phyloP scores from a whole-genome alignment of 2,888 invertebrate genomes.

The Cheilosia vulpina region DNA sequence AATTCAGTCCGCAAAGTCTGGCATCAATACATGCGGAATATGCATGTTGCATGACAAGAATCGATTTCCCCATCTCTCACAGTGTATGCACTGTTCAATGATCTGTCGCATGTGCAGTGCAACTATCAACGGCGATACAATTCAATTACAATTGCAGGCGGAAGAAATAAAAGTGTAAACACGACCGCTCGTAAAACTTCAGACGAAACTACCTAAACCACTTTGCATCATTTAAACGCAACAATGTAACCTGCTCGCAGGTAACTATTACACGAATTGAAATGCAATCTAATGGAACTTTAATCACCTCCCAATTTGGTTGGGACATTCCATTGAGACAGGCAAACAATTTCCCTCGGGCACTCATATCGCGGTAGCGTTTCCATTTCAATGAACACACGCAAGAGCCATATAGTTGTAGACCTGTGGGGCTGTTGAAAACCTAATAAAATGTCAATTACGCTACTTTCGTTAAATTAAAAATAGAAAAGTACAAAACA shows the following conservation, averaged over 20 bases:
- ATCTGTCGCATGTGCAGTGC: too few species aligned
- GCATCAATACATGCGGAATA: too few species aligned
- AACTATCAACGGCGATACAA: too few species aligned
- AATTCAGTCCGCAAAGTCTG: too few species aligned
- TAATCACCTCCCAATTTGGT: constrained; percentile 66
- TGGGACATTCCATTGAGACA: constrained; percentile 49
- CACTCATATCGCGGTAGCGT: constrained; percentile 20
- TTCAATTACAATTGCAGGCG: background rate
- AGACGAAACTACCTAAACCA: background rate
- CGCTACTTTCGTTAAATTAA: constrained; percentile 41
- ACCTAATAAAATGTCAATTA: constrained; percentile 73
- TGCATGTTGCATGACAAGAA: too few species aligned
- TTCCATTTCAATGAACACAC: constrained; percentile 44
- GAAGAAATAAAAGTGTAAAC: background rate
- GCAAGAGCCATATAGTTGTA: constrained; percentile 17
- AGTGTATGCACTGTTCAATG: too few species aligned
- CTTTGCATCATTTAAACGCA: constrained; percentile 2
- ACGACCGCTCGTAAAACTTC: background rate
- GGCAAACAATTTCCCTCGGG: constrained; percentile 42
- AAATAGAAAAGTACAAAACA: constrained; percentile 8
- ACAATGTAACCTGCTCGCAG: constrained; percentile 1
- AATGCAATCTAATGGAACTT: constrained; percentile 63
- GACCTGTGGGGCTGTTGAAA: constrained; percentile 19
- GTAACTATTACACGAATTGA: constrained; percentile 37
- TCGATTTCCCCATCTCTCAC: too few species aligned